Evolutionary conservation across 2,113 vertebrate species (phyloP).

Genomic region (Alaudala cheleensis): DNA sequence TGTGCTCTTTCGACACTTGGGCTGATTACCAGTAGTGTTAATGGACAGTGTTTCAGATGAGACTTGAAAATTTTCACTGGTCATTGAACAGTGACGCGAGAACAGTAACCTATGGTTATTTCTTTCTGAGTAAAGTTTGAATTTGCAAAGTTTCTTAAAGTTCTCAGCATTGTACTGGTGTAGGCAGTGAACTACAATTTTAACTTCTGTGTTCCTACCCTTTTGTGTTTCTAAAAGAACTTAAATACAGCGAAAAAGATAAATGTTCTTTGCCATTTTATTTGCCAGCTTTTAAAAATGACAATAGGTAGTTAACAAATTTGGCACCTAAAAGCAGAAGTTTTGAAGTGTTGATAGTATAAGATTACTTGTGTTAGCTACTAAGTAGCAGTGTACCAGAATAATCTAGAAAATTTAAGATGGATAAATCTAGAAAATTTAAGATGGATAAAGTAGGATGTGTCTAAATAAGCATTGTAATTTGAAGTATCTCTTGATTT

Average conservation of each 20-base stretch:
- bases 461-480: background rate
- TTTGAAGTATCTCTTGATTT: background rate
- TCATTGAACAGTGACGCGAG: background rate
- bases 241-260: background rate
- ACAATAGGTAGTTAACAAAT: background rate
- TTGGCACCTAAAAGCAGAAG: background rate
- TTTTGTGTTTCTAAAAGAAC: background rate
- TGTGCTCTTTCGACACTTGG: background rate
- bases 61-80: background rate
- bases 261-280: background rate
- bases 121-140: background rate
- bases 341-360: background rate
- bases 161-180: background rate
- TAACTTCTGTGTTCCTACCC: background rate
- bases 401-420: background rate
- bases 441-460: background rate
- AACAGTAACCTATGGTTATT: background rate
- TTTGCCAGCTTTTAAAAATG: background rate
- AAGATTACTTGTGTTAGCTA: background rate
- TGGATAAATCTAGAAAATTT: background rate
- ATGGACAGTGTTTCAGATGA: background rate
- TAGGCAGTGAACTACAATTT: background rate
- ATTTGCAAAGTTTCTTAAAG: background rate
- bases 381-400: background rate
- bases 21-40: background rate